Evolutionary conservation across 2,113 vertebrate genomes (phyloP), one percentile per base, ranked within the genome.

Genomic region (Dasypus novemcinctus): DNA sequence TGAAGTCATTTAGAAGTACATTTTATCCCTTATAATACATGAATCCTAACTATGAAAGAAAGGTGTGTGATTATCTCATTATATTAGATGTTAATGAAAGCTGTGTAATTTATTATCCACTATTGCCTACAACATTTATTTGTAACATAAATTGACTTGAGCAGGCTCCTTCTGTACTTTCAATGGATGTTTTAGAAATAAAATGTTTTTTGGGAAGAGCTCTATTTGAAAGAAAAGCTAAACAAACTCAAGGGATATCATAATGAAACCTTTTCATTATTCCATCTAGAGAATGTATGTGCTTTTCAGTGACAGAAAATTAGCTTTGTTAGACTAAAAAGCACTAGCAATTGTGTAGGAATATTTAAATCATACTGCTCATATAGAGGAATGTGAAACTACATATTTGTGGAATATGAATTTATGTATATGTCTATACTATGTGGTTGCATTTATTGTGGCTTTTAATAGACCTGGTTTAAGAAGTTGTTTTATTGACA

Each of bases 41-140:
- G 63, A 92, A 90, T 96, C 52, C 13, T 43, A 31, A 29, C 33
- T 88, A 15, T 94, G 75, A 96, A 97, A 64, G 78, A 49, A 49
- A 64, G 5, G 1, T 1, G 0, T 83, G 21, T 23, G 78, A 14
- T 95, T 95, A 61, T 91, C 57, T 96, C 83, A 89, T 68, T 15
- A 29, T 14, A 12, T 75, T 93, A 90, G 13, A 94, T 97, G 31
- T 96, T 97, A 95, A 91, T 7, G 74, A 74, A 71, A 18, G 14
- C 52, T 91, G 25, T 75, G 29, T 41, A 41, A 87, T 96, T 95
- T 85, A 64, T 95, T 95, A 76, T 81, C n/a, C 38, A 14, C n/a
- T 92, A 85, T 88, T 93, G 23, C 15, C 38, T 84, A 5, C 85
- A 95, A 31, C 29, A 46, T 91, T 96, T 94, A 13, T 96, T 95